phyloP scores from a whole-genome alignment of 2,113 vertebrate species.

The Psittacus erithacus region DNA sequence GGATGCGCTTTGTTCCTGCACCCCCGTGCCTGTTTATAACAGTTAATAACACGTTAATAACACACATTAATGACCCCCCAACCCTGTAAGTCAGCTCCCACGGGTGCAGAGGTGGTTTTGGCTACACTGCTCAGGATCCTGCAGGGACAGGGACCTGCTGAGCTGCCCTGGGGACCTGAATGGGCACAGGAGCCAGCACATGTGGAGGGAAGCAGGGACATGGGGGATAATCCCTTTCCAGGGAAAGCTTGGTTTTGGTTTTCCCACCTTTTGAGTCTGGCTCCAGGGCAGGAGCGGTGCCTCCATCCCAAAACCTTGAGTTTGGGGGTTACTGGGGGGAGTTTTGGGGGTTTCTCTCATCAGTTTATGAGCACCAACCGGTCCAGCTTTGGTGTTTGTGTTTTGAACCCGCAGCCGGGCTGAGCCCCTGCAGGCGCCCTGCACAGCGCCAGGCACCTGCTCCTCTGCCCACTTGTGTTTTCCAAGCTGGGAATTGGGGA shows the following conservation, averaged over 20 bases:
- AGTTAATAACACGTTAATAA: background rate
- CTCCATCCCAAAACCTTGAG: background rate
- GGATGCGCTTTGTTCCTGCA: fast-evolving
- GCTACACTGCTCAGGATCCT: background rate
- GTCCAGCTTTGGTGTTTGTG: background rate
- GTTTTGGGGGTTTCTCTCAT: background rate
- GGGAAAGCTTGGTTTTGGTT: background rate
- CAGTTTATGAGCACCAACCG: fast-evolving
- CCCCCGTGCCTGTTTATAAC: fast-evolving
- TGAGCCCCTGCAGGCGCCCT: background rate
- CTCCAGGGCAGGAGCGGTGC: background rate
- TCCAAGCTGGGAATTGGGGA: background rate
- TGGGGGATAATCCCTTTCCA: background rate
- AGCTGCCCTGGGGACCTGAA: background rate
- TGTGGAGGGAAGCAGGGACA: background rate
- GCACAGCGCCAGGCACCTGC: slow-evolving; percentile 35
- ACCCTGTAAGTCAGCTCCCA: background rate
- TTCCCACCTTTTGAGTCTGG: background rate
- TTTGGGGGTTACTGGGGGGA: background rate
- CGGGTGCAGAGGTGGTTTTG: background rate
- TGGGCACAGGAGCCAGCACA: background rate
- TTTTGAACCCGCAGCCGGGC: background rate
- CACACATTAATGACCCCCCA: background rate
- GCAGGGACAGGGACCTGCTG: background rate
- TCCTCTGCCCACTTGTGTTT: background rate